Evolutionary conservation across 2,797 vertebrate genomes (phyloP).

Genomic region (Galagoides demidoff): DNA sequence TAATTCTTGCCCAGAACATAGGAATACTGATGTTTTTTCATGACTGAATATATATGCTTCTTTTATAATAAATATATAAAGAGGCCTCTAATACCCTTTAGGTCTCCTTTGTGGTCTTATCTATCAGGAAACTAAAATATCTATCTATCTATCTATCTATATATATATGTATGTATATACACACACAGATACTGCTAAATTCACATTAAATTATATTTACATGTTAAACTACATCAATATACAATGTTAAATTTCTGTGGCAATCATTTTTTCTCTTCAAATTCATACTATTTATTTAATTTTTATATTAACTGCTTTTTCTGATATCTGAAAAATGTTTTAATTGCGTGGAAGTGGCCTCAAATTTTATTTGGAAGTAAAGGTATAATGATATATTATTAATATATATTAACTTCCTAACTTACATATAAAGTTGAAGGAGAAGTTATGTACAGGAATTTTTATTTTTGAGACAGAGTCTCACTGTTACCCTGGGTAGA

Average conservation of each 20-base stretch:
- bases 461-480: neutral
- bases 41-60: neutral
- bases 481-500: no score
- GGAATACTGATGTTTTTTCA: neutral
- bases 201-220: conserved; percentile 5
- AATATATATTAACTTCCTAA: neutral
- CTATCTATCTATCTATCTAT: no score
- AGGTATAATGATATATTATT: neutral
- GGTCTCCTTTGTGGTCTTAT: neutral
- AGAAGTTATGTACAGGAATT: neutral
- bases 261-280: conserved; percentile 19
- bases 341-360: neutral
- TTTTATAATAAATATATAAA: conserved; percentile 25
- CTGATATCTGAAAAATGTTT: neutral
- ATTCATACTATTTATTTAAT: neutral
- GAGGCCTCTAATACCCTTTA: neutral
- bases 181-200: neutral
- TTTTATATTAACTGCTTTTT: neutral
- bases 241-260: neutral
- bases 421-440: neutral
- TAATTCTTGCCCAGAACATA: neutral
- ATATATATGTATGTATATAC: neutral
- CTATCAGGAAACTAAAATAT: neutral
- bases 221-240: neutral
- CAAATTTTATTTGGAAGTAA: conserved; percentile 37